Conservation (phyloP, 2,113 vertebrate genomes). For the Aegithalos caudatus region DNA sequence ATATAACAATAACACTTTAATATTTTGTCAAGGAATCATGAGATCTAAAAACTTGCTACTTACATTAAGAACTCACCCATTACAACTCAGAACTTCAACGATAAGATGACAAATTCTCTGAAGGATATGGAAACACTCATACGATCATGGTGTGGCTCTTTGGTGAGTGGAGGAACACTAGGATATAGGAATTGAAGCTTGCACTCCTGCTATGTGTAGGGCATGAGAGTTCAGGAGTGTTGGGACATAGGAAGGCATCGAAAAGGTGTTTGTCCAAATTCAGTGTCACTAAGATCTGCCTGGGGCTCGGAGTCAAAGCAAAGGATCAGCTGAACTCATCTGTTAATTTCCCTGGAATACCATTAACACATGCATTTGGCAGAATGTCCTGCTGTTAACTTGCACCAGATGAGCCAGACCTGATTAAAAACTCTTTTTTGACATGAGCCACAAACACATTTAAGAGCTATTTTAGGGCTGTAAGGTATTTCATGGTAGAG, state of each 20-base stretch:
- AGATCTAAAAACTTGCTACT: constrained; percentile 33
- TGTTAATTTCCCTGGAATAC: fast-evolving
- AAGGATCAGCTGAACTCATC: not conserved
- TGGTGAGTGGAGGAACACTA: not conserved
- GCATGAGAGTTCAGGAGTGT: not conserved
- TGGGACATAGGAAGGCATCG: not conserved
- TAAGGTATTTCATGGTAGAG: not conserved
- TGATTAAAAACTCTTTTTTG: not conserved
- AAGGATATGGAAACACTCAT: not conserved
- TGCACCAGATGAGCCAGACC: not conserved
- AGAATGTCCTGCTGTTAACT: not conserved
- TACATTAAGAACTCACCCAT: constrained; percentile 30
- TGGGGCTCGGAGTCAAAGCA: not conserved
- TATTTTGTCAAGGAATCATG: constrained; percentile 34
- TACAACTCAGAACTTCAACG: constrained; percentile 25
- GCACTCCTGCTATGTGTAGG: not conserved
- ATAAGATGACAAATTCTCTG: not conserved
- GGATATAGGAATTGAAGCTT: not conserved
- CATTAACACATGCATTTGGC: not conserved
- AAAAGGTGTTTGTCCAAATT: not conserved
- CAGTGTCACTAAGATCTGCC: fast-evolving
- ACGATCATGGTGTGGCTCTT: not conserved
- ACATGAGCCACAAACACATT: not conserved
- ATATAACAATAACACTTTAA: constrained; percentile 47
- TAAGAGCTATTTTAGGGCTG: not conserved